phyloP scores from a whole-genome alignment of 2,113 vertebrate genomes.

The Menidia beryllina region DNA sequence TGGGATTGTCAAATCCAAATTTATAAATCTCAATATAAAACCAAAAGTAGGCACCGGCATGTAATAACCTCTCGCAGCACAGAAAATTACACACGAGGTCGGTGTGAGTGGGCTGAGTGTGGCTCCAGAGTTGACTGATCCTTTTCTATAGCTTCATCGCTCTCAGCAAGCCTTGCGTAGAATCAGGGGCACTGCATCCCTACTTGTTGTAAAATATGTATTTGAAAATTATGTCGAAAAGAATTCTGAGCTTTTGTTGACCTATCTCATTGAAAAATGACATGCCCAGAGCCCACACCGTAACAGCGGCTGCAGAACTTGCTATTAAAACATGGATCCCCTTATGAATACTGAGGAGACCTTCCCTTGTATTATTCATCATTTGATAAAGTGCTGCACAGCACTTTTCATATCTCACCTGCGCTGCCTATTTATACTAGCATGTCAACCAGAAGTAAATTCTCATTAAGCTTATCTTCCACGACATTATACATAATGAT shows the following conservation, averaged over 20 bases:
- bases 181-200: not conserved
- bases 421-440: slow-evolving; percentile 37
- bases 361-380: slow-evolving; percentile 40
- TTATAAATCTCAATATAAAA: slow-evolving; percentile 3
- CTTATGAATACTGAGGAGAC: not conserved
- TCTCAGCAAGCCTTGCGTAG: not conserved
- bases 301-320: slow-evolving; percentile 12
- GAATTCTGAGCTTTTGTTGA: slow-evolving; percentile 18
- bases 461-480: slow-evolving; percentile 59
- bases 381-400: slow-evolving; percentile 38
- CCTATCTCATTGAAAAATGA: slow-evolving; percentile 7
- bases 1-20: slow-evolving; percentile 9
- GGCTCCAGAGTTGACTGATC: slow-evolving; percentile 8
- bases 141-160: slow-evolving; percentile 11
- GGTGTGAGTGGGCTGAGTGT: slow-evolving; percentile 13
- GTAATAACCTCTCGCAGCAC: slow-evolving; percentile 4
- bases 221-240: slow-evolving; percentile 14
- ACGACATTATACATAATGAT: slow-evolving; percentile 52
- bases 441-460: slow-evolving; percentile 48
- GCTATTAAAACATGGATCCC: slow-evolving; percentile 9
- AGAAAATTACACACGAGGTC: not conserved
- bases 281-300: not conserved
- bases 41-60: not conserved
- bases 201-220: slow-evolving; percentile 16
- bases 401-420: slow-evolving; percentile 45